Conservation (phyloP, 2,888 invertebrate species). For the Ichneumoninae sp. region DNA sequence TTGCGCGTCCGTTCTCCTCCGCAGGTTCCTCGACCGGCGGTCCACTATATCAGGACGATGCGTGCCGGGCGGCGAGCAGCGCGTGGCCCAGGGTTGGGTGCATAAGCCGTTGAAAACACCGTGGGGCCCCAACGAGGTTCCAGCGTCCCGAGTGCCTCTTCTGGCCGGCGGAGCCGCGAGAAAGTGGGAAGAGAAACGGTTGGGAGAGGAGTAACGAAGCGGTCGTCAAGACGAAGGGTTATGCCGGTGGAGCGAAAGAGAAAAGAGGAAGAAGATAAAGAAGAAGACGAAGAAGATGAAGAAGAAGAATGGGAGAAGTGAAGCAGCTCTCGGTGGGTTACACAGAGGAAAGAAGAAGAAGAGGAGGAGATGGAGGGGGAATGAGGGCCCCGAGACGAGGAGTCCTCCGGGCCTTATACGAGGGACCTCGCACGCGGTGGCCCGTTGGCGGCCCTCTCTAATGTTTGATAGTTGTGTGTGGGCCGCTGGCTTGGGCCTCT, state of each 20-base stretch:
- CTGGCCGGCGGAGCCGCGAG: constrained; percentile 12
- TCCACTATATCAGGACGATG: constrained; percentile 53
- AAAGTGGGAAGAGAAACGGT: constrained; percentile 7
- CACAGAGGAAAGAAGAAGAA: constrained; percentile 27
- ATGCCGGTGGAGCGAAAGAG: constrained; percentile 28
- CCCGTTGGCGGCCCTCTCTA: constrained; percentile 73
- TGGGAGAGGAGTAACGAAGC: constrained; percentile 1
- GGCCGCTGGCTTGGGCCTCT: constrained; percentile 57
- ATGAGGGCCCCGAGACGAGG: constrained; percentile 57
- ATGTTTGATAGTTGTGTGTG: constrained; percentile 78
- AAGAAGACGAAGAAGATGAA: constrained; percentile 38
- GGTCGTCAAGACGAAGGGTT: constrained; percentile 7
- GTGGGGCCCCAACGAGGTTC: constrained; percentile 28
- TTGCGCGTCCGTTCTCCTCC: constrained; percentile 48
- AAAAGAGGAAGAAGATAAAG: constrained; percentile 46
- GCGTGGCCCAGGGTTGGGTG: constrained; percentile 39
- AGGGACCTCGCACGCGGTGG: constrained; percentile 73
- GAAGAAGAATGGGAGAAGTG: constrained; percentile 47
- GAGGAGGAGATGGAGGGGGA: constrained; percentile 25
- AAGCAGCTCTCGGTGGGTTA: constrained; percentile 29
- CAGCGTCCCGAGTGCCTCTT: not conserved
- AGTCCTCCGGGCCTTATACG: constrained; percentile 74
- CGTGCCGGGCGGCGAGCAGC: constrained; percentile 44
- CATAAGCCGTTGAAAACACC: constrained; percentile 40
- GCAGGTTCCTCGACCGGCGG: constrained; percentile 52